phyloP scores from a whole-genome alignment of 1,140 invertebrate genomes.

The Drosophila melanogaster region DNA sequence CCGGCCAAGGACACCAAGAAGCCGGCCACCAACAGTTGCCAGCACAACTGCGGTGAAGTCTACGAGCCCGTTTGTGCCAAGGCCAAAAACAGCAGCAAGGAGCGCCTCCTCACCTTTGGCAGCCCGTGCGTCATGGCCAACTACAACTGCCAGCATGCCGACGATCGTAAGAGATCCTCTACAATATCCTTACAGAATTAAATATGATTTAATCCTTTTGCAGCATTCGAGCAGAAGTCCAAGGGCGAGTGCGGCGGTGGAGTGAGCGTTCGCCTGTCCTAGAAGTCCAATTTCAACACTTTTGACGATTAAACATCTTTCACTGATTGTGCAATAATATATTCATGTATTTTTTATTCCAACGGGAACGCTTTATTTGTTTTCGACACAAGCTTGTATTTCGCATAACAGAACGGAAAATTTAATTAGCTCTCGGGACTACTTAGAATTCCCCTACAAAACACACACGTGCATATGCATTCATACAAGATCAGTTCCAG shows the following conservation, averaged over 20 bases:
- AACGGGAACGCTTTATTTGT: slow-evolving; percentile 48
- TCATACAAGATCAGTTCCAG: slow-evolving; percentile 43
- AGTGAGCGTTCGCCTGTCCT: slow-evolving; percentile 79
- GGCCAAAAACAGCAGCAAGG: slow-evolving; percentile 76
- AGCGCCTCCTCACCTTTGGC: slow-evolving; percentile 74
- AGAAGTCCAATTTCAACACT: slow-evolving; percentile 7
- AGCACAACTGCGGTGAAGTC: slow-evolving; percentile 45
- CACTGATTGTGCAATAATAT: slow-evolving; percentile 29
- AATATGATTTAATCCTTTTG: slow-evolving; percentile 11
- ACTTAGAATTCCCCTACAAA: slow-evolving; percentile 4
- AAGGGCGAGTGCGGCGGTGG: slow-evolving; percentile 78
- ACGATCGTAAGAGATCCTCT: slow-evolving; percentile 67
- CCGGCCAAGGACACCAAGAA: slow-evolving; percentile 75
- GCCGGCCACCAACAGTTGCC: slow-evolving; percentile 41
- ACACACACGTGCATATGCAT: slow-evolving; percentile 35
- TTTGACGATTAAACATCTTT: slow-evolving; percentile 4
- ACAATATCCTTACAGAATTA: neutral
- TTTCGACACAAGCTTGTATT: slow-evolving; percentile 12
- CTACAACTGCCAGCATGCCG: slow-evolving; percentile 78
- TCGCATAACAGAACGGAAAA: slow-evolving; percentile 50
- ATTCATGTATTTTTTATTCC: slow-evolving; percentile 34
- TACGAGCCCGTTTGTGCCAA: slow-evolving; percentile 75
- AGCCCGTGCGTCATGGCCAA: slow-evolving; percentile 75
- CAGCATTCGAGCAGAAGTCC: slow-evolving; percentile 70
- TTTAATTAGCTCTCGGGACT: slow-evolving; percentile 33